Percentiles rank a stretch among this genome's conserved stretches.
phyloP scores from a whole-genome alignment of 1,140 invertebrate species.

The Aporrectodea caliginosa region DNA sequence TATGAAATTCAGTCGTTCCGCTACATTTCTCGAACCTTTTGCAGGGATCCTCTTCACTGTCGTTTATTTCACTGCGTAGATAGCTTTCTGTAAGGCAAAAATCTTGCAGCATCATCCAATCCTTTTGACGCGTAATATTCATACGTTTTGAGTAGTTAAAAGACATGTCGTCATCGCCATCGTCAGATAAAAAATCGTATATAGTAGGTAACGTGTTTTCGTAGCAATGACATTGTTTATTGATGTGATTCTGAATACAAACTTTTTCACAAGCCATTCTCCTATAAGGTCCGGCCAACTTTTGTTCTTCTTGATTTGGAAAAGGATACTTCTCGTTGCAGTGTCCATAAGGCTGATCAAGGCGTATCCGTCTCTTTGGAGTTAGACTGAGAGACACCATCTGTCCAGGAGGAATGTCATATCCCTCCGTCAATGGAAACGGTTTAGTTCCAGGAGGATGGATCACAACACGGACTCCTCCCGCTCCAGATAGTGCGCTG shows the following conservation, averaged over 20 bases:
- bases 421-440: neutral
- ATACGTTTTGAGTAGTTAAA: neutral
- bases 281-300: neutral
- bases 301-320: neutral
- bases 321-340: neutral
- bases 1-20: neutral
- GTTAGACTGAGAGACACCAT: neutral
- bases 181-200: neutral
- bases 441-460: slow-evolving; percentile 1
- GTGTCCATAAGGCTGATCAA: slow-evolving; percentile 5
- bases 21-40: neutral
- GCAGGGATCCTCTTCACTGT: neutral
- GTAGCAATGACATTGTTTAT: neutral
- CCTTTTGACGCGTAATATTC: neutral
- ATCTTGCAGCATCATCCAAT: too few species aligned
- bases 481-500: neutral
- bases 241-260: neutral
- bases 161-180: neutral
- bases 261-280: neutral
- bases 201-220: neutral
- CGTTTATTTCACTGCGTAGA: neutral
- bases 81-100: too few species aligned
- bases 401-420: slow-evolving; percentile 4
- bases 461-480: slow-evolving; percentile 10
- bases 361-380: neutral